Conservation (phyloP, 2,888 invertebrate genomes). For the Corythucha ciliata region DNA sequence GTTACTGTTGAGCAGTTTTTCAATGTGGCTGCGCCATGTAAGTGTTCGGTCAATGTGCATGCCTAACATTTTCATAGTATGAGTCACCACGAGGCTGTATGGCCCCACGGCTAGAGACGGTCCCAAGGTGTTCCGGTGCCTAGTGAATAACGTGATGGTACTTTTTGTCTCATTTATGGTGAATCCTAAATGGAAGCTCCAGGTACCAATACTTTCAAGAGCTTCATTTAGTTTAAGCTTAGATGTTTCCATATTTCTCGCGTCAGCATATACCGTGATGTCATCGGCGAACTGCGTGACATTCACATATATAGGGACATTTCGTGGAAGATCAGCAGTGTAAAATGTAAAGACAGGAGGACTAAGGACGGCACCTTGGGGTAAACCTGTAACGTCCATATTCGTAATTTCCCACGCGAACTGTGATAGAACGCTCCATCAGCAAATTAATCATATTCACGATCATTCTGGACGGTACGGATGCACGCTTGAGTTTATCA, state of each 20-base stretch:
- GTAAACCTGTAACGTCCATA: neutral
- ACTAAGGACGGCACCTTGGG: constrained; percentile 8
- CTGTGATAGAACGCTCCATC: neutral
- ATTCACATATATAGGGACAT: constrained; percentile 2
- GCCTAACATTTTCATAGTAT: neutral
- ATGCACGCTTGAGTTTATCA: neutral
- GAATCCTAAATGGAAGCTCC: neutral
- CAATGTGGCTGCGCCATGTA: neutral
- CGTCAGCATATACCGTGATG: constrained; percentile 14
- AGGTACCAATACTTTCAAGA: neutral
- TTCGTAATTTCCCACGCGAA: neutral
- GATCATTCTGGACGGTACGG: neutral
- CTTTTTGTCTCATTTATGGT: neutral
- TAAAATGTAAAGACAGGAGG: constrained; percentile 19
- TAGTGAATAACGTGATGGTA: neutral
- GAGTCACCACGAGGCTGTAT: constrained; percentile 3
- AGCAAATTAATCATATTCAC: neutral
- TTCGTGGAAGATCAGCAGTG: neutral
- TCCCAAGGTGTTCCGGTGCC: constrained; percentile 15
- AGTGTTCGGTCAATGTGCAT: neutral
- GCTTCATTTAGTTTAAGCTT: no score
- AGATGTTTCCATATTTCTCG: constrained; percentile 8
- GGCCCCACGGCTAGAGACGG: neutral
- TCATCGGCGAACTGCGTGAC: constrained; percentile 21
- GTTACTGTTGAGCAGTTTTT: neutral